Evolutionary conservation across 1,140 invertebrate genomes (phyloP), one percentile per base, ranked within the genome.

Genomic region (Trypoxylus dichotomus): DNA sequence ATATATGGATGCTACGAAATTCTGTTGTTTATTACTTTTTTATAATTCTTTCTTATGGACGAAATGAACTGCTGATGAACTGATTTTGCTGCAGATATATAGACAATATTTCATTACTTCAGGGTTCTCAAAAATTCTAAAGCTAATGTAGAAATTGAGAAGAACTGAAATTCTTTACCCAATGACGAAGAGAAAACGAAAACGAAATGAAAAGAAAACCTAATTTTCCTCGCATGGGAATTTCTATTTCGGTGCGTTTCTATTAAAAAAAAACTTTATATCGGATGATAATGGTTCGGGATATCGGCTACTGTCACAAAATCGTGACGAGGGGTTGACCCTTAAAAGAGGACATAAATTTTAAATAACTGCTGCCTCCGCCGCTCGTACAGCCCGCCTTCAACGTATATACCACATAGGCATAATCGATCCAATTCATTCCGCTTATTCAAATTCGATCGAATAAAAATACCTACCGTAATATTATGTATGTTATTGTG

Each of bases 221-320:
- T 19, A 54, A 54, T 54, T 54, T 54, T 19, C 2, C 47, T n/a
- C 47, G 19, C 47, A 6, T 1, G n/a, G 47, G 19, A 54, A n/a
- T 13, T 47, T 47, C 43, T 47, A 47, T 54, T 54, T 54, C 47
- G 15, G 47, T 54, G 19, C 47, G 19, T 54, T 19, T 54, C 47
- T 54, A 54, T 54, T 54, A 54, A 19, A 54, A 19, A 37, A n/a
- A n/a, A 54, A 54, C 13, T 68, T 68, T 68, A 68, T 68, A 68
- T 68, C 60, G 13, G 6, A 24, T 8, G 60, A 24, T 68, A 68
- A 68, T 68, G 27, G 60, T 68, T 27, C 24, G 60, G 25, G 60
- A 68, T 68, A 68, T 68, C 60, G 60, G 60, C 24, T 68, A 68
- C 60, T 68, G 60, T 68, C 60, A 68, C 60, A 68, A 68, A 68